Base-by-base conservation (phyloP, 2,113 vertebrate species). In the Tor tambroides region DNA sequence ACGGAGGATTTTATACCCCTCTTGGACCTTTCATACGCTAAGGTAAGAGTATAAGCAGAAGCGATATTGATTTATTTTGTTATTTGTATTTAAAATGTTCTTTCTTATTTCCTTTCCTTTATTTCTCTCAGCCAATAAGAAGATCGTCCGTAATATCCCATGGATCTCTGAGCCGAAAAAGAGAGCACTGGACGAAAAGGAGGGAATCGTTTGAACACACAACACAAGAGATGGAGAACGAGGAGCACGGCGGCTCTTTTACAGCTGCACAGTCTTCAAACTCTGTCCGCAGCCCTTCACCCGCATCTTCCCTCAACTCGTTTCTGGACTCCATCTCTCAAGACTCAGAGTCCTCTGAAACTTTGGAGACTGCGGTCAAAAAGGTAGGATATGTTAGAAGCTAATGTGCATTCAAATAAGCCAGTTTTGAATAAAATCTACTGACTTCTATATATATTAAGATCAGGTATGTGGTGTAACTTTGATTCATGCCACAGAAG, bases 291-390 rank as follows among this genome's bases (percentile, higher is more conserved):
- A n/a, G n/a, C 87, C 17, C 65, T 89, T 38, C 86, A 21, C 54
- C 85, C 30, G 10, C 61, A 1, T 59, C 86, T 43, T 84, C 85
- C 19, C 28, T 30, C 49, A 72, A 75, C 46, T 77, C 76, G 10
- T 85, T n/a, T n/a, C n/a, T 46, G 85, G 71, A 92, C 85, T 87
- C 91, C 38, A 12, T 85, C 23, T 91, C 88, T 54, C 85, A 83
- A 0, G 89, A 93, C 69, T 91, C 87, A 0, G 90, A 91, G 59
- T 88, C 46, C 14, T 92, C 90, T 6, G 19, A 65, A 14, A 86
- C 76, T 7, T 46, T 86, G 88, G 95, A 93, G 88, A 93, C 90
- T 1, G 41, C 85, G 12, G 86, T 87, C 32, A 95, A 96, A 92
- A 95, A 91, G 93, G 94, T 95, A 78, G 89, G 89, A 61, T 38